Conservation (phyloP, 2,113 vertebrate species). For the Tetrax tetrax region DNA sequence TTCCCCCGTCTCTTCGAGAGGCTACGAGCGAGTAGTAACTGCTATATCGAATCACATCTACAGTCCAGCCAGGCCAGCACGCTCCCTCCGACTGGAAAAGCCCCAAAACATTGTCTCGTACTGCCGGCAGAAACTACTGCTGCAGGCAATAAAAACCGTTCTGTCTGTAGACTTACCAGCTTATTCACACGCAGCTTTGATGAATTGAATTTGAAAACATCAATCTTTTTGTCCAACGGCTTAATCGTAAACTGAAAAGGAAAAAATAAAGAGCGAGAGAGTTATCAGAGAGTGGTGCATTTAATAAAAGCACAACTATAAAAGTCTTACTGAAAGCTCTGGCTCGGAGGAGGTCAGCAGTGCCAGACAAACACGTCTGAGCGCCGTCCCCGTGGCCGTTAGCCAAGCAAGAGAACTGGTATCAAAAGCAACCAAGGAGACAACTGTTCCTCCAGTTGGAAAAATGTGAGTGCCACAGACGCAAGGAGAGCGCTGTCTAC, state of each 20-base stretch:
- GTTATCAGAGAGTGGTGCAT: neutral
- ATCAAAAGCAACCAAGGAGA: conserved; percentile 38
- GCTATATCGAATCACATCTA: neutral
- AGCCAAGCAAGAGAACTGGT: neutral
- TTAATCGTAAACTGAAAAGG: conserved; percentile 92
- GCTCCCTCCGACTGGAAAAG: neutral
- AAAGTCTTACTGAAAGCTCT: conserved; percentile 4
- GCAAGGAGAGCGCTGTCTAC: neutral
- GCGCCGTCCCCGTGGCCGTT: neutral
- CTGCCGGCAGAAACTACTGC: neutral
- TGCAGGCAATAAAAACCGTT: neutral
- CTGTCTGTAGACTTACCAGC: conserved; percentile 76
- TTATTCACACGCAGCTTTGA: conserved; percentile 94
- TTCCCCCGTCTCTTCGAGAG: neutral
- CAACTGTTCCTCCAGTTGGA: neutral
- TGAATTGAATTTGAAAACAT: conserved; percentile 97
- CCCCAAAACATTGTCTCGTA: neutral
- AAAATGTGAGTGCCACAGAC: neutral
- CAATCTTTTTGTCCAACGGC: conserved; percentile 94
- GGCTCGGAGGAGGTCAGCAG: neutral
- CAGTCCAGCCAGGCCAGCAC: neutral
- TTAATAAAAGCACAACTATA: neutral
- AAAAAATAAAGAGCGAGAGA: conserved; percentile 28
- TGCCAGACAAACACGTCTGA: neutral
- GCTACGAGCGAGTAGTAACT: neutral